Evolutionary conservation across 2,797 vertebrate species (phyloP).

Genomic region (Pipistrellus pipistrellus): DNA sequence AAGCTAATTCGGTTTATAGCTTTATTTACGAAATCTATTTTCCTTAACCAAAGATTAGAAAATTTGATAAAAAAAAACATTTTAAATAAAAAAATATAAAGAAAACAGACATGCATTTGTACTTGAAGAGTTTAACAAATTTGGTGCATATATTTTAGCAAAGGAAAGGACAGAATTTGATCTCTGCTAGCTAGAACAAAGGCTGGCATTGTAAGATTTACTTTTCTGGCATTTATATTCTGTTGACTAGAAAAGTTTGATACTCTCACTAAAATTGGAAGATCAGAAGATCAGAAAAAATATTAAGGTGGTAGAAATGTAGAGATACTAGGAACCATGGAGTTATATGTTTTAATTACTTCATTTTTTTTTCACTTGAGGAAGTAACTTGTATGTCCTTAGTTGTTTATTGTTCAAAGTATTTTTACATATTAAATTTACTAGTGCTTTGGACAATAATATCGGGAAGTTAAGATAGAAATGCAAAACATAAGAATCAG

Average conservation of each 20-base stretch:
- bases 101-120: not conserved
- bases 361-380: not conserved
- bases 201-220: not conserved
- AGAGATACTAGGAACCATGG: not conserved
- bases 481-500: not conserved
- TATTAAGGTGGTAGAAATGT: not conserved
- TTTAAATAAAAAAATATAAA: not conserved
- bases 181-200: slow-evolving; percentile 26
- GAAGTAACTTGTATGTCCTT: not conserved
- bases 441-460: not conserved
- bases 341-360: not conserved
- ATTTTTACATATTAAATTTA: not conserved
- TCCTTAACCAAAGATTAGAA: slow-evolving; percentile 7
- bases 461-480: not conserved
- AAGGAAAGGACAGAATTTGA: not conserved
- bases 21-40: not conserved
- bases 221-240: slow-evolving; percentile 37
- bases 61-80: not conserved
- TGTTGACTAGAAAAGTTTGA: not conserved
- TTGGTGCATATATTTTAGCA: not conserved
- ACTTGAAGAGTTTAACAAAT: slow-evolving; percentile 1
- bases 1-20: not conserved
- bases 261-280: not conserved
- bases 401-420: not conserved
- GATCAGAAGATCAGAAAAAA: not conserved